Percentiles rank a stretch among this genome's conserved stretches.
phyloP scores from a whole-genome alignment of 2,113 vertebrate species.

The pig (Sus scrofa) region DNA sequence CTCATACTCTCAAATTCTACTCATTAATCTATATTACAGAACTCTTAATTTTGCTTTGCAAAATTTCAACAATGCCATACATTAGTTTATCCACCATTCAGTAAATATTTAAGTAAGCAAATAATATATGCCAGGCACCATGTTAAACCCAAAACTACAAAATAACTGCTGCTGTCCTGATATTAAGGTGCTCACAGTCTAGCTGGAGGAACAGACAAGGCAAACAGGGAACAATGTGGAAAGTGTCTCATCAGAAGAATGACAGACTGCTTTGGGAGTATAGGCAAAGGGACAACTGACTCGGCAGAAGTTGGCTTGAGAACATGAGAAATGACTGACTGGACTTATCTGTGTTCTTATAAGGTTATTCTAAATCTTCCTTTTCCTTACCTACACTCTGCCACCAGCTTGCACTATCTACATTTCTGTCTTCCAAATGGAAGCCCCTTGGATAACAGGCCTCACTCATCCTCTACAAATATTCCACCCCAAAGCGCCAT shows the following conservation, averaged over 20 bases:
- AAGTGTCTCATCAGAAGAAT: background rate
- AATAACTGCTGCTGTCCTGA: background rate
- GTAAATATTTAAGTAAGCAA: slow-evolving; percentile 46
- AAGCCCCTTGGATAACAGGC: background rate
- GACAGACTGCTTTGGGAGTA: background rate
- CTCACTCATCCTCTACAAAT: background rate
- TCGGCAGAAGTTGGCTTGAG: background rate
- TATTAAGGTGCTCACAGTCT: background rate
- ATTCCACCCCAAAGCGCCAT: background rate
- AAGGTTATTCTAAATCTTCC: too few species aligned
- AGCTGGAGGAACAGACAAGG: background rate
- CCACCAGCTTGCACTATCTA: background rate
- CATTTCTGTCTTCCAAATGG: background rate
- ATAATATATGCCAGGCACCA: background rate
- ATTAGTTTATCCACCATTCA: background rate
- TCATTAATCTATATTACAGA: background rate
- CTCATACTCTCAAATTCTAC: background rate
- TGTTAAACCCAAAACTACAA: background rate
- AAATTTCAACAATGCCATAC: background rate
- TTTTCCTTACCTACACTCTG: background rate
- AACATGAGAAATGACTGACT: background rate
- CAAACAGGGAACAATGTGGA: background rate
- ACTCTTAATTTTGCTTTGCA: slow-evolving; percentile 22
- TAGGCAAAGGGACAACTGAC: background rate
- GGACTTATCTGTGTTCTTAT: background rate